Evolutionary conservation across 2,113 vertebrate species (phyloP), one percentile per base, ranked within the genome.

Genomic region (Pteronura brasiliensis): DNA sequence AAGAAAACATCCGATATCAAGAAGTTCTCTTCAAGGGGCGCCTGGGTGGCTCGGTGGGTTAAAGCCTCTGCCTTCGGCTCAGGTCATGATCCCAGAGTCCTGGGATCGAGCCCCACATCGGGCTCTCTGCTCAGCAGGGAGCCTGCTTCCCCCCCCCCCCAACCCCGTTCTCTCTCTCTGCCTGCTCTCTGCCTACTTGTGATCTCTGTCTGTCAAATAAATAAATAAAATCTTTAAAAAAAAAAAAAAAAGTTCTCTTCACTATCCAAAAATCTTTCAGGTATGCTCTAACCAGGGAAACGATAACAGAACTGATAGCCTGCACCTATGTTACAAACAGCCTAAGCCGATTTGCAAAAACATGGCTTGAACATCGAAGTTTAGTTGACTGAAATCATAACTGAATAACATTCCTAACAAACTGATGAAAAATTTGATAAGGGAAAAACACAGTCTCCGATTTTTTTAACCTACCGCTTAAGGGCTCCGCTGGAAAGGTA

Each of bases 401-500:
- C 21, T 74, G 88, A 83, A 7, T 20, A 83, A 67, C 29, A 72
- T 55, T 39, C 27, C 44, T 91, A 96, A 93, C 47, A 82, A 82
- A 59, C 25, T 29, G 29, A 85, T 63, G 15, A 57, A 88, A 80
- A 96, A 65, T 71, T 65, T 39, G 42, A 82, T 57, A 4, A 42
- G 4, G 21, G 23, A 47, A 47, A 52, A 72, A 29, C 13, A 57
- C 44, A 42, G 20, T 72, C 44, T 79, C n/a, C 10, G 2, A 27
- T 36, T 20, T 25, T 65, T 49, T 65, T 49, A 59, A 7, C 47
- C 11, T 98, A 99, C 99, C 99, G 99, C 98, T 99, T 99, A 36
- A 99, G 98, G 88, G 99, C 99, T 5, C 99, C 99, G 93, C 99
- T 99, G 77, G 98, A 98, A 82, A 99, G 96, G 67, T 99, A 99